Percentiles rank a stretch among this genome's conserved stretches.
Evolutionary conservation across 1,140 invertebrate species (phyloP).

Genomic region (Cheumatopsyche charites): DNA sequence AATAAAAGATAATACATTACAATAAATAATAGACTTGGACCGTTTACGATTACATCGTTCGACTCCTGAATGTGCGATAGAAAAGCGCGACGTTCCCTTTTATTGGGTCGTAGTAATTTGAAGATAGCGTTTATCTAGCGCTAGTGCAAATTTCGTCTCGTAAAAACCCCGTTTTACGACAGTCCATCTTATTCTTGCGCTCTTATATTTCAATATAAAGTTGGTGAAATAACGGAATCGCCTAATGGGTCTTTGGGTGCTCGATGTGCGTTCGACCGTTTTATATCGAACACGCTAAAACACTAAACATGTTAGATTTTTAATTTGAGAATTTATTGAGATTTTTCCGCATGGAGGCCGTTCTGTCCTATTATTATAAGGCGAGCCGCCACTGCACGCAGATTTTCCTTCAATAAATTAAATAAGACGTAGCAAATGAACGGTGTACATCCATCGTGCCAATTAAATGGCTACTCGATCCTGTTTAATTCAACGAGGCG

Average conservation of each 20-base stretch:
- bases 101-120: constrained; percentile 6
- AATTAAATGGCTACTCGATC: not conserved
- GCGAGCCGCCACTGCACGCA: too few species aligned
- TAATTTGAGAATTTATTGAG: not conserved
- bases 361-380: too few species aligned
- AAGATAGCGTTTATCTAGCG: not conserved
- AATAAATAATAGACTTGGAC: too few species aligned
- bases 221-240: constrained; percentile 25
- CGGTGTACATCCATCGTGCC: not conserved
- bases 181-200: not conserved
- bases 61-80: not conserved
- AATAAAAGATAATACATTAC: too few species aligned
- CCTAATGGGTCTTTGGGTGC: constrained; percentile 20
- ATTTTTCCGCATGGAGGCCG: too few species aligned
- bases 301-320: not conserved
- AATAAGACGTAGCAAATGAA: too few species aligned
- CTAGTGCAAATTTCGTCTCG: constrained; percentile 4
- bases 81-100: not conserved
- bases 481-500: not conserved
- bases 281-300: not conserved
- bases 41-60: too few species aligned
- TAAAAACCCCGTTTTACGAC: too few species aligned
- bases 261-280: too few species aligned
- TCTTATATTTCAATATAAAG: constrained; percentile 7
- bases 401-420: too few species aligned